Conservation (phyloP, 2,113 vertebrate genomes). For the Gavialis gangeticus region DNA sequence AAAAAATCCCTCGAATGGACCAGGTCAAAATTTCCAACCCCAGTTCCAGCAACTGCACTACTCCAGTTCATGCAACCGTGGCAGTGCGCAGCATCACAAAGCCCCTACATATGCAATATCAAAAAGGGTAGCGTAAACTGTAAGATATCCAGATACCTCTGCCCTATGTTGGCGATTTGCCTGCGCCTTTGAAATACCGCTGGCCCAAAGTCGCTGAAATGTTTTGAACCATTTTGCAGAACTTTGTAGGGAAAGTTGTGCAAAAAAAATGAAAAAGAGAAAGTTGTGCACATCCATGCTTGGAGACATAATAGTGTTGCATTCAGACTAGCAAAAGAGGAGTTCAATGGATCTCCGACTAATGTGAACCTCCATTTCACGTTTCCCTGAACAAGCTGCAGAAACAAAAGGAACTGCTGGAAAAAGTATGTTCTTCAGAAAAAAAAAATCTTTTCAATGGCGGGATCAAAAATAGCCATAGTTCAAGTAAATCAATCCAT, state of each 20-base stretch:
- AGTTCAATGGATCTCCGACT: constrained; percentile 31
- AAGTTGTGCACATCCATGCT: not conserved
- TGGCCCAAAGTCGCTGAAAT: not conserved
- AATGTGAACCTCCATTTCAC: constrained; percentile 26
- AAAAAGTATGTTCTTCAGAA: constrained; percentile 52
- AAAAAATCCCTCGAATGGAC: not conserved
- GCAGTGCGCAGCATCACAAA: not conserved
- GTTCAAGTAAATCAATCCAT: constrained; percentile 72
- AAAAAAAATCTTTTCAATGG: constrained; percentile 37
- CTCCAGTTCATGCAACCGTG: not conserved
- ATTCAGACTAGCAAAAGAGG: not conserved
- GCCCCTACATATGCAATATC: not conserved
- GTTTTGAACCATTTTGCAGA: not conserved
- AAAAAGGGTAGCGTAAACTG: not conserved
- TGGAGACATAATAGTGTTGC: constrained; percentile 17
- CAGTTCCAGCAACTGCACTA: not conserved
- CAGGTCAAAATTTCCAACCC: not conserved
- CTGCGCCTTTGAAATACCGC: not conserved
- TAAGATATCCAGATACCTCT: not conserved
- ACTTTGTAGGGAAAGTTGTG: not conserved
- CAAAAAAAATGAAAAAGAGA: too few species aligned
- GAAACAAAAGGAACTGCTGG: constrained; percentile 50
- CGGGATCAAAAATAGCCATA: constrained; percentile 68
- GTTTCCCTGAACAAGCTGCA: constrained; percentile 24
- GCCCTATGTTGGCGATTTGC: not conserved